These are phyloP conservation scores for Oceanodroma leucorhoa DNA, from an alignment of 2,797 vertebrate genomes.

Conservation along the genomic window DNA sequence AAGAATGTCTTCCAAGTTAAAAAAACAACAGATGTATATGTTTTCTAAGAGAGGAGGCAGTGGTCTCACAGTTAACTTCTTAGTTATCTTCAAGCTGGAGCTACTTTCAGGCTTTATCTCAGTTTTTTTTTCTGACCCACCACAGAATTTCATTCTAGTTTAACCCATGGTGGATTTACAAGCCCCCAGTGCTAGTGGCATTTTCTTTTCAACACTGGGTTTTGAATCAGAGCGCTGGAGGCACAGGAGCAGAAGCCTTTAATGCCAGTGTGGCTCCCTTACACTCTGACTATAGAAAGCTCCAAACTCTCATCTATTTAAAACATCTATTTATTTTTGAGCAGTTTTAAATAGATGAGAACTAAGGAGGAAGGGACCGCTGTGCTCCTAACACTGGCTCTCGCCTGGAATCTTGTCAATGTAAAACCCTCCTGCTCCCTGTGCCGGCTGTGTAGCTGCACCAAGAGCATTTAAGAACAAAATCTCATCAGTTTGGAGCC, in stretches of 20 bases:
- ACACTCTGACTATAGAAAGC: not conserved
- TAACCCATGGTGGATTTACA: not conserved
- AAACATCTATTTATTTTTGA: constrained; percentile 59
- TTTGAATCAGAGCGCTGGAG: not conserved
- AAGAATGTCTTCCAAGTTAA: not conserved
- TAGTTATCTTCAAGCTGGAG: not conserved
- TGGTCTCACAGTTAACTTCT: not conserved
- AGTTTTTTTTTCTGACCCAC: not conserved
- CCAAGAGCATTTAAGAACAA: constrained; percentile 1
- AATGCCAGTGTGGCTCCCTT: not conserved
- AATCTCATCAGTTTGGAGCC: constrained; percentile 20
- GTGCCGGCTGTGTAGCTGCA: not conserved
- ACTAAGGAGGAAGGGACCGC: not conserved
- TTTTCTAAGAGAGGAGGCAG: not conserved
- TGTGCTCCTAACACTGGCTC: not conserved
- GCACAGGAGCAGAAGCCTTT: not conserved
- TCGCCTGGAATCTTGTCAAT: not conserved
- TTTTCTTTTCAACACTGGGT: not conserved
- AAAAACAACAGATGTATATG: not conserved
- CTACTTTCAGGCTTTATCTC: not conserved
- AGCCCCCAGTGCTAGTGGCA: not conserved
- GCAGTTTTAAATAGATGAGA: constrained; percentile 61
- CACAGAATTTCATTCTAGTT: not conserved
- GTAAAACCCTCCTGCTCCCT: constrained; percentile 13
- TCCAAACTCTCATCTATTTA: constrained; percentile 49